A percentile compares a stretch with the other conserved stretches of the same genome.
Evolutionary conservation across 1,140 invertebrate genomes (phyloP).

Genomic region (Solenopsis invicta): DNA sequence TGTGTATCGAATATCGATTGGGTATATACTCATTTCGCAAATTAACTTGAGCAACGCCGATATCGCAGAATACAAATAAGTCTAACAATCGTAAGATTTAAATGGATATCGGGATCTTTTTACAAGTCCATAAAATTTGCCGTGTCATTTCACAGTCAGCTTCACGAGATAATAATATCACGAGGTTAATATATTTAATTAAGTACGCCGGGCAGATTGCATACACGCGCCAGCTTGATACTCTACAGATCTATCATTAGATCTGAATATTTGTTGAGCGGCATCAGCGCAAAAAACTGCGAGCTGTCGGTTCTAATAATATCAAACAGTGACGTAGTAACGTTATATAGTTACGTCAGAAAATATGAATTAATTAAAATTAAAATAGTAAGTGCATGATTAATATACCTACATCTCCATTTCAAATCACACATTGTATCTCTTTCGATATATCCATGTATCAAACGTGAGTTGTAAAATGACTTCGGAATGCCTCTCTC

Average conservation of each 20-base stretch:
- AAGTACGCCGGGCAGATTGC: constrained; percentile 16
- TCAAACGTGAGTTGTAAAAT: background rate
- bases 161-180: constrained; percentile 53
- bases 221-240: background rate
- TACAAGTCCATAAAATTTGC: constrained; percentile 40
- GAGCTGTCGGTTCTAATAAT: constrained; percentile 24
- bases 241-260: constrained; percentile 26
- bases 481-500: background rate
- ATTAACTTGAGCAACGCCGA: constrained; percentile 52
- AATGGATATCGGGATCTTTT: constrained; percentile 29
- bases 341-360: background rate
- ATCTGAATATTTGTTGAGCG: background rate
- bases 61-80: background rate
- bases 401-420: background rate
- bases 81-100: background rate
- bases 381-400: constrained; percentile 19
- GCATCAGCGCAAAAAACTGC: constrained; percentile 5
- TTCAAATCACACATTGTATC: background rate
- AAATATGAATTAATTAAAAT: background rate
- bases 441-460: background rate
- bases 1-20: background rate
- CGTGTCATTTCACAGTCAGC: constrained; percentile 53
- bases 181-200: constrained; percentile 59
- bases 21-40: constrained; percentile 22
- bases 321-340: background rate